Percentiles rank a stretch among this genome's conserved stretches.
phyloP scores from a whole-genome alignment of 2,113 vertebrate species.

The Trogon melanurus region DNA sequence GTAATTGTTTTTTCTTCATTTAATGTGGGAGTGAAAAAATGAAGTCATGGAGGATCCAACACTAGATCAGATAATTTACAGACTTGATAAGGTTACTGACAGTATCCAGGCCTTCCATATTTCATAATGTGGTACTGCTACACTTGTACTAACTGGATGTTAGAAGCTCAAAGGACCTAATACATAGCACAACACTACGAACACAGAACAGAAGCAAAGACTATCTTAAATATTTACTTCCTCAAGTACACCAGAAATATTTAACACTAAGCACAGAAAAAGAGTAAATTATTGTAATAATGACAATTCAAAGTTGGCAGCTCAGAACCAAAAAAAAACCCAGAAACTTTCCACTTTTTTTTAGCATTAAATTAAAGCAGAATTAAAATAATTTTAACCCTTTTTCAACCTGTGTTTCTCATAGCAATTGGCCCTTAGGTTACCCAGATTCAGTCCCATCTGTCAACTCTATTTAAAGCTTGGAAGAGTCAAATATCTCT shows the following conservation, averaged over 20 bases:
- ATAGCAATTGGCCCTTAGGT: not conserved
- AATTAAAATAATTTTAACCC: not conserved
- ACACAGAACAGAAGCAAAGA: not conserved
- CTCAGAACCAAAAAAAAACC: not conserved
- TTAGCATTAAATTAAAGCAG: not conserved
- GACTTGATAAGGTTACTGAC: not conserved
- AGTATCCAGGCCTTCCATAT: not conserved
- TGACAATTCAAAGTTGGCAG: not conserved
- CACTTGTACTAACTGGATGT: not conserved
- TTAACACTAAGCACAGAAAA: not conserved
- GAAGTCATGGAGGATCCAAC: not conserved
- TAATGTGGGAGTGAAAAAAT: not conserved
- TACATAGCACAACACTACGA: accelerated
- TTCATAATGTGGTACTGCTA: not conserved
- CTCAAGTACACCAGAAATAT: not conserved
- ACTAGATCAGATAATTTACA: not conserved
- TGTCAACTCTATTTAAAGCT: not conserved
- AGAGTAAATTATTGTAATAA: not conserved
- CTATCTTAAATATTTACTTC: not conserved
- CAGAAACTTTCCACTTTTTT: not conserved
- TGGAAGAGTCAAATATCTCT: not conserved
- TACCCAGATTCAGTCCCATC: accelerated
- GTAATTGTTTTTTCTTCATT: not conserved
- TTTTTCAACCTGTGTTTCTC: not conserved
- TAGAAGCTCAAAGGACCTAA: not conserved